Evolutionary conservation across 2,888 invertebrate species (phyloP), one percentile per base, ranked within the genome.

Genomic region (Tanypteryx hageni): DNA sequence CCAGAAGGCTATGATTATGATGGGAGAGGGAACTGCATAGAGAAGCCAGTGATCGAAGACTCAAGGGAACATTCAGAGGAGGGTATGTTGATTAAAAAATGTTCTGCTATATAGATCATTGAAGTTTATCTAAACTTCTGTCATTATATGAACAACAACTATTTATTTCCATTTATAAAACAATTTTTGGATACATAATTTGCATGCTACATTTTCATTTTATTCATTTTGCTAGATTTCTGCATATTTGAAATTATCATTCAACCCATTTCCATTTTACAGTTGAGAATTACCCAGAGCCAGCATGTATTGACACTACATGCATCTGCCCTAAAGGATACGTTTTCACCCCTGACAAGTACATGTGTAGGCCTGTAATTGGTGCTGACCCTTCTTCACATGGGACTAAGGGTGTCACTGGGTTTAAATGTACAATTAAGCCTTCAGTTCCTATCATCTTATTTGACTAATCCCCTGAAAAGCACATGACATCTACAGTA

Each of bases 1-100:
- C 95, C 96, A 8, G 93, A 94, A 59, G 96, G 96, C 22, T 97
- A 95, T 94, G 94, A 94, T n/a, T 95, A 95, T 57, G 95, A 95
- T 93, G 95, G 95, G 2, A 93, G 94, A 31, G 85, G 85, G 8
- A 9, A 44, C n/a, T 82, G 82, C 56, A 22, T 64, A 16, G 82
- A 82, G 64, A 61, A 10, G 18, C 44, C 82, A 14, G 31, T 58
- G 59, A 92, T 59, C 18, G 86, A 83, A 18, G 82, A 84, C 44
- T 57, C 85, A 8, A 85, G 56, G 16, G 58, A 85, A 85, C 14
- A 64, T 5, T 64, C 61, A 11, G 89, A 64, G 31, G 89, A 89
- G 10, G 16, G 89, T 89, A 61, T 27, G 89, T 27, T 59, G 16
- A n/a, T 9, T 18, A 59, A 89, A 61, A 8, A 14, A 64, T 44